Conservation (phyloP, 2,888 invertebrate genomes). For the Amphipoea oculea region DNA sequence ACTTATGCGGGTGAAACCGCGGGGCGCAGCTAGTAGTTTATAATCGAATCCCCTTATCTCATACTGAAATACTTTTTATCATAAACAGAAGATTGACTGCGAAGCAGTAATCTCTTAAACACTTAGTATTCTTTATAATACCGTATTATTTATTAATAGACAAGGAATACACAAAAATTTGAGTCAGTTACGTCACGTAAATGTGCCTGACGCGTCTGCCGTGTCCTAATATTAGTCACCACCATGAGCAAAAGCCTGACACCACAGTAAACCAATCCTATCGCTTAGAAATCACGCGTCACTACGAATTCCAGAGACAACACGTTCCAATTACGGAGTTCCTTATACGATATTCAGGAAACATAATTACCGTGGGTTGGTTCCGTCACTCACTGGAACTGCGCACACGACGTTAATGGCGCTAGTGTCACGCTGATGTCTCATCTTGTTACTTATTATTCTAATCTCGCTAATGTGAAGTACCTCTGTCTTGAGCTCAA, state of each 20-base stretch:
- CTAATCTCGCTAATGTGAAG: slow-evolving; percentile 54
- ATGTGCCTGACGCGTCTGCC: neutral
- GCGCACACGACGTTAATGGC: slow-evolving; percentile 65
- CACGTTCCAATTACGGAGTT: slow-evolving; percentile 67
- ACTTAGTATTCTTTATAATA: neutral
- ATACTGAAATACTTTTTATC: neutral
- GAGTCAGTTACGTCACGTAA: neutral
- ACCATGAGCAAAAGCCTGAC: slow-evolving; percentile 8
- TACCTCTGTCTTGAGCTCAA: neutral
- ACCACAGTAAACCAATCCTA: slow-evolving; percentile 29
- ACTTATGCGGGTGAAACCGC: too few species aligned
- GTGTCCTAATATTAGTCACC: neutral
- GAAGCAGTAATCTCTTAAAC: neutral
- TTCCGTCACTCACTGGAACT: slow-evolving; percentile 78
- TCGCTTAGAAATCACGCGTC: slow-evolving; percentile 39
- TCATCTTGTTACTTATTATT: slow-evolving; percentile 61
- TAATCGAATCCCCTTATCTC: too few species aligned
- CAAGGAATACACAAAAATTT: neutral
- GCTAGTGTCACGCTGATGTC: slow-evolving; percentile 56
- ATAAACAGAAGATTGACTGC: neutral
- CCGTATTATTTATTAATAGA: neutral
- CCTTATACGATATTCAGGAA: slow-evolving; percentile 76
- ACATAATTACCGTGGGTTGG: slow-evolving; percentile 81
- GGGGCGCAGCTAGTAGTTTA: too few species aligned
- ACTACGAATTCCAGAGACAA: slow-evolving; percentile 42